Percentiles rank a stretch among this genome's conserved stretches.
phyloP scores from a whole-genome alignment of 2,797 vertebrate species.

The Discoglossus pictus region DNA sequence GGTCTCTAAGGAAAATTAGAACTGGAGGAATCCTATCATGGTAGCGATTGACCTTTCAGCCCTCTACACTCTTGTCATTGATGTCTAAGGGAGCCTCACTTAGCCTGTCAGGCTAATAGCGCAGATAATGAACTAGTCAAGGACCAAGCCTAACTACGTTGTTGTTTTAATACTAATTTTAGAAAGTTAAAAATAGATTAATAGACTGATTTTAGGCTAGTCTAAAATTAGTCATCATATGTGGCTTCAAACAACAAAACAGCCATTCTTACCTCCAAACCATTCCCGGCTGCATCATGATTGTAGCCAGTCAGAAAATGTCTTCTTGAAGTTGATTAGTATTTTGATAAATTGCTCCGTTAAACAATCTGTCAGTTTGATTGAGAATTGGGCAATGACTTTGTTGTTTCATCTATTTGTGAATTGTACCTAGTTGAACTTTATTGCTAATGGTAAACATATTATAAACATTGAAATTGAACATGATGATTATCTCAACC shows the following conservation, averaged over 20 bases:
- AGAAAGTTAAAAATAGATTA: slow-evolving; percentile 91
- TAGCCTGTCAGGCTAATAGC: slow-evolving; percentile 82
- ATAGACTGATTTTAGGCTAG: slow-evolving; percentile 69
- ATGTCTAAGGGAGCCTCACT: slow-evolving; percentile 84
- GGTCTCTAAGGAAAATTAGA: slow-evolving; percentile 76
- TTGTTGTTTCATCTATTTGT: slow-evolving; percentile 49
- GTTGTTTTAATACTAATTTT: slow-evolving; percentile 87
- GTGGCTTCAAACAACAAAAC: slow-evolving; percentile 61
- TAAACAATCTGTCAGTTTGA: slow-evolving; percentile 30
- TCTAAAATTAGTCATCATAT: slow-evolving; percentile 70
- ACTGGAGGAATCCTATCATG: slow-evolving; percentile 85
- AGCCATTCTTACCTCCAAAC: slow-evolving; percentile 55
- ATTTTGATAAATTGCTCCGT: slow-evolving; percentile 49
- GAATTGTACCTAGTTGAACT: slow-evolving; percentile 10
- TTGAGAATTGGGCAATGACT: slow-evolving; percentile 30
- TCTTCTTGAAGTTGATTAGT: slow-evolving; percentile 50
- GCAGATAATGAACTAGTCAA: slow-evolving; percentile 83
- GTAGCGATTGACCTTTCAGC: slow-evolving; percentile 90
- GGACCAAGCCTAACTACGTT: slow-evolving; percentile 83
- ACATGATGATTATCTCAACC: not conserved
- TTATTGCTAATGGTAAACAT: slow-evolving; percentile 23
- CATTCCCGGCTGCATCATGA: slow-evolving; percentile 50
- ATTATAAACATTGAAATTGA: slow-evolving; percentile 13
- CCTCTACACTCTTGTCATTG: slow-evolving; percentile 79
- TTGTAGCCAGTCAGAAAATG: slow-evolving; percentile 55